Conservation (phyloP, 2,888 invertebrate species). For the Tortrix viridana region DNA sequence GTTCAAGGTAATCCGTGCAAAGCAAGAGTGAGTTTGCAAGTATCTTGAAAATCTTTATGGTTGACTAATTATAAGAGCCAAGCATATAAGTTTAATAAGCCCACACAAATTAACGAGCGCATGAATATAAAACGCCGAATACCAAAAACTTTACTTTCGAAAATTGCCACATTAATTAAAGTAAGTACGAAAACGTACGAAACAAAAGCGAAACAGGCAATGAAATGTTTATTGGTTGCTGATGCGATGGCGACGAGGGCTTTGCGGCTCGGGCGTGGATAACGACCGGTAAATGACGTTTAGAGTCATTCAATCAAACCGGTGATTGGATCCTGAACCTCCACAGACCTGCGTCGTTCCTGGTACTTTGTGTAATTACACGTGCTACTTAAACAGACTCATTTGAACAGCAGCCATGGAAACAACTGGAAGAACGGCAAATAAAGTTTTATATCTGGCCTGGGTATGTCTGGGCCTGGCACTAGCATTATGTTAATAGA, state of each 20-base stretch:
- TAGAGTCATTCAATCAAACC: conserved; percentile 71
- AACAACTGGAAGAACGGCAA: no score
- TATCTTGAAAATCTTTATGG: no score
- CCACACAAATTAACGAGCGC: background rate
- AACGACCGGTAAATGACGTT: conserved; percentile 72
- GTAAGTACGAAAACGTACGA: conserved; percentile 1
- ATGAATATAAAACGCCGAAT: background rate
- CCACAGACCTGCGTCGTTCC: background rate
- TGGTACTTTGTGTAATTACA: no score
- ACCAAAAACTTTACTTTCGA: background rate
- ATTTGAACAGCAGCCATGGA: no score
- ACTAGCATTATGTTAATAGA: no score
- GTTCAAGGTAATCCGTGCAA: no score
- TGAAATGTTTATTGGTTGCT: conserved; percentile 67
- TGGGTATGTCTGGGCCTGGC: no score
- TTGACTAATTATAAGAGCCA: no score
- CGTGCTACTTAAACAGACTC: no score
- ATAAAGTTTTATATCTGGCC: no score
- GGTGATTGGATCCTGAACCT: conserved; percentile 61
- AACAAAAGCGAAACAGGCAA: conserved; percentile 49
- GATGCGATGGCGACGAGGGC: conserved; percentile 46
- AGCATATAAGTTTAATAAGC: background rate
- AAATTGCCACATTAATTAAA: conserved; percentile 24
- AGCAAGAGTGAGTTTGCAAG: no score
- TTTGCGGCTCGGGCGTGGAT: conserved; percentile 67